A percentile compares a stretch with the other conserved stretches of the same genome.
phyloP scores from a whole-genome alignment of 1,140 invertebrate genomes.

The Leptonema lineaticorne region DNA sequence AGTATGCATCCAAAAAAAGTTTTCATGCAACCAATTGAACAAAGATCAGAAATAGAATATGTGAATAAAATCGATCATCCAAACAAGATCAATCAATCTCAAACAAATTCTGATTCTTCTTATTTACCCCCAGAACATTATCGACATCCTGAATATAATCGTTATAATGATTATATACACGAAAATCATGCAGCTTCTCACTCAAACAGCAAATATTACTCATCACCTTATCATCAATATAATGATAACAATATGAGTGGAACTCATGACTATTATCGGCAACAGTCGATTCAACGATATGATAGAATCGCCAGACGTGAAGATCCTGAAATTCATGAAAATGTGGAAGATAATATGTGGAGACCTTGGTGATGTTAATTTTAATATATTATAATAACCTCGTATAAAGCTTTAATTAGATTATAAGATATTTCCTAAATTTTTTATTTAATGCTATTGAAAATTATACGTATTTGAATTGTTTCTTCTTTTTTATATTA shows the following conservation, averaged over 20 bases:
- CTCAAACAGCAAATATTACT: background rate
- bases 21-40: constrained; percentile 27
- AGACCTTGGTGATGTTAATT: constrained; percentile 34
- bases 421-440: too few relatives aligned
- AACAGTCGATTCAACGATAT: too few relatives aligned
- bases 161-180: background rate
- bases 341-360: constrained; percentile 36
- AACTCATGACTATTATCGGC: too few relatives aligned
- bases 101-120: background rate
- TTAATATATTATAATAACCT: constrained; percentile 18
- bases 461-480: too few relatives aligned
- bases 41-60: background rate
- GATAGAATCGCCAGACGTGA: too few relatives aligned
- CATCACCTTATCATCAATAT: background rate
- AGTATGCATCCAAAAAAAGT: constrained; percentile 39
- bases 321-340: background rate
- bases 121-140: constrained; percentile 9
- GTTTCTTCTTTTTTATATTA: too few relatives aligned
- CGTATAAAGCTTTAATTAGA: constrained; percentile 28
- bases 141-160: background rate
- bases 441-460: too few relatives aligned
- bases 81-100: background rate
- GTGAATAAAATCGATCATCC: background rate
- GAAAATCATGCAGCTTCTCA: background rate
- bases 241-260: too few relatives aligned